phyloP scores from a whole-genome alignment of 2,113 vertebrate genomes.

The Casuarius casuarius region DNA sequence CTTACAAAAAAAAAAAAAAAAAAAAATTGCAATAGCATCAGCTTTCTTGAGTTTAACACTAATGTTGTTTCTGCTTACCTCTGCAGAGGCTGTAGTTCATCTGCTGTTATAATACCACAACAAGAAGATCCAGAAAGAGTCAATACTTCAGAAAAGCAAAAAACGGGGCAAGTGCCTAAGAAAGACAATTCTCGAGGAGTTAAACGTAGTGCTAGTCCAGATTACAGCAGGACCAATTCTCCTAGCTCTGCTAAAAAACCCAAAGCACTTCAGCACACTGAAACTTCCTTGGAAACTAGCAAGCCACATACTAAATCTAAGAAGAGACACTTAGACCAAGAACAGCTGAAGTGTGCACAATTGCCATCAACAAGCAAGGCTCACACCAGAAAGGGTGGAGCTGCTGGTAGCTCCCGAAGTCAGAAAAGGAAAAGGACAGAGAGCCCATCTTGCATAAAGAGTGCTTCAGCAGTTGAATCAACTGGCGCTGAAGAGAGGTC shows the following conservation, averaged over 20 bases:
- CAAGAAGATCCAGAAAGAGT: constrained; percentile 91
- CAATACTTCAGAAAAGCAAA: constrained; percentile 90
- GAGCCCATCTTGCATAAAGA: constrained; percentile 87
- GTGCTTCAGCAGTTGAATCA: constrained; percentile 88
- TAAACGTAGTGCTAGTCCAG: constrained; percentile 93
- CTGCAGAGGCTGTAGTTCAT: constrained; percentile 91
- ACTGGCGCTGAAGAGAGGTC: constrained; percentile 93
- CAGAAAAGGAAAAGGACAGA: constrained; percentile 98
- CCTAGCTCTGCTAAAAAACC: constrained; percentile 94
- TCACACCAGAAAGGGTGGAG: constrained; percentile 91
- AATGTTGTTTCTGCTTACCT: constrained; percentile 64
- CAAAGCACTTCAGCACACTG: constrained; percentile 88
- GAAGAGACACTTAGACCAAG: constrained; percentile 89
- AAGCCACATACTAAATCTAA: constrained; percentile 91
- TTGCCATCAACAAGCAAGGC: constrained; percentile 89
- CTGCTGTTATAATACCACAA: constrained; percentile 88
- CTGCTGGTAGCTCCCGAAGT: constrained; percentile 86
- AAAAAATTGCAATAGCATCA: not conserved
- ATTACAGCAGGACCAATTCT: constrained; percentile 91
- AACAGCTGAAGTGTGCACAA: constrained; percentile 82
- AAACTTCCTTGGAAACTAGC: constrained; percentile 85
- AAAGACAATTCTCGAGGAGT: constrained; percentile 91
- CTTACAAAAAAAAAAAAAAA: not conserved
- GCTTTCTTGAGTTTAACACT: constrained; percentile 7
- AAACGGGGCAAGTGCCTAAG: constrained; percentile 89